These are phyloP conservation scores for Caenorhabditis afra DNA, from an alignment of 2,888 invertebrate species.

Conservation along the genomic window DNA sequence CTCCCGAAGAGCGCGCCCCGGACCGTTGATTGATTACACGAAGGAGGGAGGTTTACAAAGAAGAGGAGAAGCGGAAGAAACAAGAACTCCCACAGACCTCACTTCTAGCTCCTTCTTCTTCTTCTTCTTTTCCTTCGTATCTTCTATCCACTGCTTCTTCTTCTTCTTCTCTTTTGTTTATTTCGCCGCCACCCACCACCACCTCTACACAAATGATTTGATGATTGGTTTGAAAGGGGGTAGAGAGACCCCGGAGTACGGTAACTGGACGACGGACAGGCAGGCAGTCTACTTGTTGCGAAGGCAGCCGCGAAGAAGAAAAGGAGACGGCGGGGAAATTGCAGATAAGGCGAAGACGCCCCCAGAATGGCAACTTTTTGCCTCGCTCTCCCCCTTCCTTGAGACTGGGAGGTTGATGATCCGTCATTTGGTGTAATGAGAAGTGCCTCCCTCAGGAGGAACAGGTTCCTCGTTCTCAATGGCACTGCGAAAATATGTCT, in stretches of 20 bases:
- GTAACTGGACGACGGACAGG: constrained; percentile 2
- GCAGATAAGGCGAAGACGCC: too few species aligned
- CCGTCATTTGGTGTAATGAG: too few species aligned
- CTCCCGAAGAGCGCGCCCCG: not conserved
- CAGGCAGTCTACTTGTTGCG: not conserved
- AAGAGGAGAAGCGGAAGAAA: not conserved
- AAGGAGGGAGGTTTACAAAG: constrained; percentile 20
- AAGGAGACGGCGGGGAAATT: not conserved
- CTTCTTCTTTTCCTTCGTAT: not conserved
- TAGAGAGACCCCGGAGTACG: constrained; percentile 10
- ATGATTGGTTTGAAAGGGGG: constrained; percentile 25
- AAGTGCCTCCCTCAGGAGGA: too few species aligned
- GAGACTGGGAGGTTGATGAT: too few species aligned
- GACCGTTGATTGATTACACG: constrained; percentile 36
- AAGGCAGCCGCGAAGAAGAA: too few species aligned
- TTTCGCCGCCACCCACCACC: not conserved
- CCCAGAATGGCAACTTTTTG: constrained; percentile 8
- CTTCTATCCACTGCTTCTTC: not conserved
- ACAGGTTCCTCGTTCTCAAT: too few species aligned
- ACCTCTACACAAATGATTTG: constrained; percentile 14
- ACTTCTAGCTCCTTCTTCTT: not conserved
- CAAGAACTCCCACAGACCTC: not conserved
- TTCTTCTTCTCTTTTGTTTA: not conserved
- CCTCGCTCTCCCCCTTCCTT: too few species aligned
- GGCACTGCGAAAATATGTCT: too few species aligned